A percentile compares a stretch with the other conserved stretches of the same genome.
phyloP scores from a whole-genome alignment of 1,140 invertebrate species.

The Bombus huntii region DNA sequence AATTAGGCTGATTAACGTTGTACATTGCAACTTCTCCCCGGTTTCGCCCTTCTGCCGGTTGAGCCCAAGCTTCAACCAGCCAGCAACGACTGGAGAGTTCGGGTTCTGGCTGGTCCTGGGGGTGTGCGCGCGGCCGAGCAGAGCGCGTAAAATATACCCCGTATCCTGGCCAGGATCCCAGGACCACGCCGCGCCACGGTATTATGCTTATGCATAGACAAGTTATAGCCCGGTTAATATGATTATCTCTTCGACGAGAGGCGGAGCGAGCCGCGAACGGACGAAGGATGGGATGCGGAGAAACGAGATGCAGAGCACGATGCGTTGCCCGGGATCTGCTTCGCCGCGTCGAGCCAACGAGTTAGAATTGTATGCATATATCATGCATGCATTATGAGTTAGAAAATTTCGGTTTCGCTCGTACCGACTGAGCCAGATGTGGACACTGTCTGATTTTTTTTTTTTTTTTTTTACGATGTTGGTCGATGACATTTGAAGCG shows the following conservation, averaged over 20 bases:
- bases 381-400: slow-evolving; percentile 1
- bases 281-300: slow-evolving; percentile 25
- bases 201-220: slow-evolving; percentile 82
- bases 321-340: slow-evolving; percentile 38
- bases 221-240: slow-evolving; percentile 81
- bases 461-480: not conserved
- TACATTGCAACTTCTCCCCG: slow-evolving; percentile 74
- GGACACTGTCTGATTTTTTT: not conserved
- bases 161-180: slow-evolving; percentile 80
- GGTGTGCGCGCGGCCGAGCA: slow-evolving; percentile 56
- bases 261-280: slow-evolving; percentile 43
- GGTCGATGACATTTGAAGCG: not conserved
- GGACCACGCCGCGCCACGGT: slow-evolving; percentile 67
- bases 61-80: slow-evolving; percentile 42
- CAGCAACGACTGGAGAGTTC: slow-evolving; percentile 45
- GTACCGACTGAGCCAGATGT: not conserved
- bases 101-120: slow-evolving; percentile 51
- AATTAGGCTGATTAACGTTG: slow-evolving; percentile 83
- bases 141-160: slow-evolving; percentile 77
- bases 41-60: slow-evolving; percentile 52
- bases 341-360: slow-evolving; percentile 18
- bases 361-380: slow-evolving; percentile 35
- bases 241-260: slow-evolving; percentile 81
- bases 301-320: slow-evolving; percentile 43
- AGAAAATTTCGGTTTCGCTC: slow-evolving; percentile 10